These are phyloP conservation scores for Ariopsis seemanni DNA, from an alignment of 2,113 vertebrate genomes.

Conservation along the genomic window DNA sequence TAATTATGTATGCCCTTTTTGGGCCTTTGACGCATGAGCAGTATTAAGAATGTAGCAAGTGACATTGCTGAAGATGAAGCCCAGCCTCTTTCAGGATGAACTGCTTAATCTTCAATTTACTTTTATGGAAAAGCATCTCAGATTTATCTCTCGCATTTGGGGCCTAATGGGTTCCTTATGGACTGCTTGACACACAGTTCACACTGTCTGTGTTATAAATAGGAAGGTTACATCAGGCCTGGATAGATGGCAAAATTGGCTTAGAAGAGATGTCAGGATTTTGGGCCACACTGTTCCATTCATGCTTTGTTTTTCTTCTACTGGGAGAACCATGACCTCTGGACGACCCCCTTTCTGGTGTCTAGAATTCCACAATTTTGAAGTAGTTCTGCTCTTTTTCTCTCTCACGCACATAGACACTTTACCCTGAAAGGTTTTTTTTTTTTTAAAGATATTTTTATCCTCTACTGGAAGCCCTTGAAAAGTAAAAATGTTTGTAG, in stretches of 20 bases:
- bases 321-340: slow-evolving; percentile 81
- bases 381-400: slow-evolving; percentile 66
- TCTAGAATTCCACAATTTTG: slow-evolving; percentile 79
- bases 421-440: slow-evolving; percentile 80
- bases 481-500: slow-evolving; percentile 59
- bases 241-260: slow-evolving; percentile 69
- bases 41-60: background rate
- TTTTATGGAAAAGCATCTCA: slow-evolving; percentile 64
- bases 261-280: slow-evolving; percentile 68
- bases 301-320: slow-evolving; percentile 71
- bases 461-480: slow-evolving; percentile 65
- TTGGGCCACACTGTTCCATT: slow-evolving; percentile 59
- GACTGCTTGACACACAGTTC: slow-evolving; percentile 72
- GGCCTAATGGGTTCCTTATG: slow-evolving; percentile 83
- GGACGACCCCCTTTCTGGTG: slow-evolving; percentile 72
- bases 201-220: slow-evolving; percentile 74
- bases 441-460: slow-evolving; percentile 69
- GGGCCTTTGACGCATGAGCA: background rate
- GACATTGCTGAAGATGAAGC: slow-evolving; percentile 1
- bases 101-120: slow-evolving; percentile 71
- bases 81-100: slow-evolving; percentile 52
- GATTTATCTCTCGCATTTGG: slow-evolving; percentile 65
- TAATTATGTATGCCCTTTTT: background rate
- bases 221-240: slow-evolving; percentile 75
- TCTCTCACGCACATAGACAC: slow-evolving; percentile 49